Evolutionary conservation across 2,888 invertebrate species (phyloP).

Genomic region (Mesorhabditis belari): DNA sequence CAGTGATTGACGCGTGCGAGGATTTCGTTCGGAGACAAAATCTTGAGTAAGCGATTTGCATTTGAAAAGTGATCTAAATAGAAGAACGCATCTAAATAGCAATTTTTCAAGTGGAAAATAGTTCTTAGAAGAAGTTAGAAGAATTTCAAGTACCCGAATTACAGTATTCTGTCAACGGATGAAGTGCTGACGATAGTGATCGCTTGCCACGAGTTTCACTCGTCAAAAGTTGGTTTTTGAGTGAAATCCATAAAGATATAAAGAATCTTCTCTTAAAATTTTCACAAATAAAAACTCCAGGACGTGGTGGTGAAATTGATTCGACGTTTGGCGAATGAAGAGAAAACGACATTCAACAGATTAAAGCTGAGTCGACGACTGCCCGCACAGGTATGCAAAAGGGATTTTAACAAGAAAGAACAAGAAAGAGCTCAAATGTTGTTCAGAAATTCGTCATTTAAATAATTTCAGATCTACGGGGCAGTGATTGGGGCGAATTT

Average conservation of each 20-base stretch:
- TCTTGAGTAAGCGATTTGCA: slow-evolving; percentile 35
- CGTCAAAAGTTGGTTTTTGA: too few species aligned
- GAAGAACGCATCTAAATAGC: too few species aligned
- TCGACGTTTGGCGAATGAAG: slow-evolving; percentile 37
- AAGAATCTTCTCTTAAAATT: too few species aligned
- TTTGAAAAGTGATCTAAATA: too few species aligned
- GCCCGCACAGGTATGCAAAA: slow-evolving; percentile 39
- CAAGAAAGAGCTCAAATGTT: too few species aligned
- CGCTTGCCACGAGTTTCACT: slow-evolving; percentile 37
- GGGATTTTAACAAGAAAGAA: too few species aligned
- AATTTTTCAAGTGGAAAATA: too few species aligned
- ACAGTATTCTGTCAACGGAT: too few species aligned
- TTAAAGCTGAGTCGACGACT: slow-evolving; percentile 40
- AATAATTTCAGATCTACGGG: slow-evolving; percentile 31
- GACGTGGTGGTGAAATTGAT: slow-evolving; percentile 31
- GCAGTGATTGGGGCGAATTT: slow-evolving; percentile 43
- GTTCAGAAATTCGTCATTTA: not conserved
- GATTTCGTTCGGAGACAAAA: slow-evolving; percentile 28
- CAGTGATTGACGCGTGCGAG: slow-evolving; percentile 39
- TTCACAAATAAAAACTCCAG: too few species aligned
- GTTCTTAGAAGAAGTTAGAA: too few species aligned
- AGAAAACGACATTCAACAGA: slow-evolving; percentile 35
- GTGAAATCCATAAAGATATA: too few species aligned
- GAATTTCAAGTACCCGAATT: too few species aligned
- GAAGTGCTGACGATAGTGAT: slow-evolving; percentile 45